Evolutionary conservation across 1,140 invertebrate genomes (phyloP), one percentile per base, ranked within the genome.

Genomic region (Akabosia matsudoensis): DNA sequence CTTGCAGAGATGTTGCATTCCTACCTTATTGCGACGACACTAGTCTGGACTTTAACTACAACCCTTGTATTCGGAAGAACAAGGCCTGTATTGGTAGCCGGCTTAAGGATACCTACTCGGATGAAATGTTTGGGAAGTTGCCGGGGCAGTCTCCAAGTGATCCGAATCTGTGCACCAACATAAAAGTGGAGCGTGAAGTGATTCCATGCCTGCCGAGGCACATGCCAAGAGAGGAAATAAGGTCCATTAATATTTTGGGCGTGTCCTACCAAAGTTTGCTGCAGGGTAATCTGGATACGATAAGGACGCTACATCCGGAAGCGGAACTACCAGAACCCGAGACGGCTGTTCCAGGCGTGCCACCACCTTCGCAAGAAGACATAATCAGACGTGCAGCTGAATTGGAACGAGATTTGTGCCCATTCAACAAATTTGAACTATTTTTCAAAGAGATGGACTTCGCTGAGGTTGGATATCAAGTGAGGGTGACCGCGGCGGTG

Each of bases 391-490:
- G n/a, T n/a, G n/a, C n/a, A n/a, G n/a, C n/a, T n/a, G n/a, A n/a
- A n/a, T n/a, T n/a, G n/a, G 45, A 31, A 2, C 45, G 10, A 3
- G 45, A 51, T 24, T 18, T 73, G n/a, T 80, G 79, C 30, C 77
- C 79, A 3, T 80, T 75, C 74, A 31, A 73, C 14, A 31, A 51
- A 51, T 78, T 80, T 37, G 24, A 31, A 0, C 67, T 80, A 2
- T 16, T 73, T 16, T 52, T 61, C 28, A 70, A 34, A 0, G 0
- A 52, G 4, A 76, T 77, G 16, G 74, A 76, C 26, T 80, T 76
- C 33, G 79, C 73, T 3, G 79, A 80, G 78, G 75, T 78, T 14
- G 76, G 54, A 16, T 79, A 73, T 45, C 16, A 33, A 4, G 73
- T 51, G 1, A 70, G 79, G 56, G 74, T 80, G 1, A 80, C 77